These are phyloP conservation scores for Eupithecia inturbata DNA, from an alignment of 2,888 invertebrate genomes.

Conservation along the genomic window DNA sequence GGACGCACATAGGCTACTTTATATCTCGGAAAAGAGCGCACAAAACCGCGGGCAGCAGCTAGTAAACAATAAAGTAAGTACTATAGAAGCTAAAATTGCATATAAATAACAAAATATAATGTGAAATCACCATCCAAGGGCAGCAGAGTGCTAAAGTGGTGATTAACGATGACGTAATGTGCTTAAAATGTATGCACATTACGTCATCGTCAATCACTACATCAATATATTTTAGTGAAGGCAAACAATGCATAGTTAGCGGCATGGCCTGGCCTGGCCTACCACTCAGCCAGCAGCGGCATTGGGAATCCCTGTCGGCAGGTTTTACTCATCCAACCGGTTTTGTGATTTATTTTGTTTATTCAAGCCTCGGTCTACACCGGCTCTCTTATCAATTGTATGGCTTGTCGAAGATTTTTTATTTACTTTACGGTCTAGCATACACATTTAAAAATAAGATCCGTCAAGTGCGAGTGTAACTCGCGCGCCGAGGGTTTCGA, in stretches of 20 bases:
- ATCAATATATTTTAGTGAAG: background rate
- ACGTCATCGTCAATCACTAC: no score
- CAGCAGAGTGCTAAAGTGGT: background rate
- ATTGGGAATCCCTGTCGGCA: background rate
- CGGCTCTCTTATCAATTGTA: background rate
- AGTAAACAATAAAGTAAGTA: no score
- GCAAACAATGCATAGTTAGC: constrained; percentile 6
- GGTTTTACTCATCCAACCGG: constrained; percentile 2
- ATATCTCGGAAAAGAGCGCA: no score
- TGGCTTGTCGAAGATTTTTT: background rate
- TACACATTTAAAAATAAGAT: no score
- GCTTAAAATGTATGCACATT: no score
- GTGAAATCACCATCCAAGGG: background rate
- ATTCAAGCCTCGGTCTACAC: background rate
- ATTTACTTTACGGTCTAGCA: background rate
- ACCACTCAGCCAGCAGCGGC: background rate
- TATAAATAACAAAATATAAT: background rate
- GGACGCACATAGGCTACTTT: no score
- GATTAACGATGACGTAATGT: background rate
- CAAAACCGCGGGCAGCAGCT: no score
- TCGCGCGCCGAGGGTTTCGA: no score
- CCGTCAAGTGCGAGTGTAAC: no score
- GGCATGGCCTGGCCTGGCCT: background rate
- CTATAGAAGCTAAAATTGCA: background rate
- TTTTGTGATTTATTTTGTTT: background rate